Evolutionary conservation across 1,140 invertebrate species (phyloP).

Genomic region (Atta texana): DNA sequence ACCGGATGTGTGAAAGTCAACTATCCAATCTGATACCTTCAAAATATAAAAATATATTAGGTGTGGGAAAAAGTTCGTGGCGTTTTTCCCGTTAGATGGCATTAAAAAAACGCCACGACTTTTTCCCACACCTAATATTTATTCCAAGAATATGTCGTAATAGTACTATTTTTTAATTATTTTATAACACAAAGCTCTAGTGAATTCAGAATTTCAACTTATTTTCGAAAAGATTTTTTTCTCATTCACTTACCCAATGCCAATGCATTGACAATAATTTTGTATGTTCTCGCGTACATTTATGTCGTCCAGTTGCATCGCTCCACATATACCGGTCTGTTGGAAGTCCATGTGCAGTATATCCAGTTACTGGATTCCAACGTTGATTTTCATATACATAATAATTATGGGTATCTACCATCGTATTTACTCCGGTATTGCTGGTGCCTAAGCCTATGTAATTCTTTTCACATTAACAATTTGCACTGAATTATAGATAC

Average conservation of each 20-base stretch:
- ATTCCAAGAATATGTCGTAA: neutral
- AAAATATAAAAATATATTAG: constrained; percentile 5
- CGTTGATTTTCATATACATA: constrained; percentile 97
- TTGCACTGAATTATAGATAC: neutral
- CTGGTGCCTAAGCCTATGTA: constrained; percentile 88
- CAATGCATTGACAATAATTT: constrained; percentile 94
- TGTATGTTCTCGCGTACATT: constrained; percentile 93
- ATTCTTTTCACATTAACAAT: constrained; percentile 28
- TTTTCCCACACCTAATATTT: too few relatives aligned
- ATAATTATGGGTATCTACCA: constrained; percentile 94
- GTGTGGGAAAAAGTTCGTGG: too few relatives aligned
- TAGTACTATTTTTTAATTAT: constrained; percentile 1
- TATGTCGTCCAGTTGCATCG: constrained; percentile 93
- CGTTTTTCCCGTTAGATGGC: too few relatives aligned
- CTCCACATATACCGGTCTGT: constrained; percentile 97
- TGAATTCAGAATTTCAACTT: neutral
- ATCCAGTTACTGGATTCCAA: constrained; percentile 96
- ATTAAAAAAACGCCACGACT: too few relatives aligned
- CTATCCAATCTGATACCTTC: constrained; percentile 94
- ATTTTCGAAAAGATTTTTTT: constrained; percentile 13
- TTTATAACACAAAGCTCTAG: neutral
- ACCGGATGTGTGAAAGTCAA: constrained; percentile 95
- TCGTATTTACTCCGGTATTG: constrained; percentile 90
- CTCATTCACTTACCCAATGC: constrained; percentile 91
- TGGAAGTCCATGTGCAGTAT: constrained; percentile 93